A percentile compares a stretch with the other conserved stretches of the same genome.
Conservation (phyloP, 1,140 invertebrate genomes). For the Hyposmocoma kahamanoa region DNA sequence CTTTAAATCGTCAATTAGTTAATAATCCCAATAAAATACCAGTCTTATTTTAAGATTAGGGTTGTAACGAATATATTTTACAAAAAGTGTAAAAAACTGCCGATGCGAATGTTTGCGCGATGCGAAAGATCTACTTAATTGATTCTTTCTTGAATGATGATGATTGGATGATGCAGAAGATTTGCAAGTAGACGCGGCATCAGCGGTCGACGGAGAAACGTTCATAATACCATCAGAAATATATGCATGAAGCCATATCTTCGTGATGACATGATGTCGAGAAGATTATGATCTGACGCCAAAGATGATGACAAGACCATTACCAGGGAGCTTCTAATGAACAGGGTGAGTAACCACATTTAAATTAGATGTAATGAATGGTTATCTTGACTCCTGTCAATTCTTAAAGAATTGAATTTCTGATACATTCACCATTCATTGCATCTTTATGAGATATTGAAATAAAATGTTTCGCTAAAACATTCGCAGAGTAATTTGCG, state of each 20-base stretch:
- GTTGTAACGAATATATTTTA: conserved; percentile 9
- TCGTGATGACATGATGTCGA: too few species aligned
- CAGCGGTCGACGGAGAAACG: background rate
- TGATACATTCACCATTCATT: background rate
- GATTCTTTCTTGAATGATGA: background rate
- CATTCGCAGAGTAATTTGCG: background rate
- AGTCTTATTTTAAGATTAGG: background rate
- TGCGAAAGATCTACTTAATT: background rate
- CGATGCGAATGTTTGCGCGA: background rate
- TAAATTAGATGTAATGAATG: background rate
- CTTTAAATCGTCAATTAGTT: too few species aligned
- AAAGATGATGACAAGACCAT: too few species aligned
- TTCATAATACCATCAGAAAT: too few species aligned
- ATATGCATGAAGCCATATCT: too few species aligned
- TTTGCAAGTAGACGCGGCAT: background rate
- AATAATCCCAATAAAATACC: too few species aligned
- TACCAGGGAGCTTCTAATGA: too few species aligned
- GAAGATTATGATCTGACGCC: too few species aligned
- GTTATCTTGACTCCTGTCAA: too few species aligned
- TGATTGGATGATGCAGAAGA: conserved; percentile 1
- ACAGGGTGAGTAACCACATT: too few species aligned
- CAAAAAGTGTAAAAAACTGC: conserved; percentile 8
- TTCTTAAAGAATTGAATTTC: too few species aligned
- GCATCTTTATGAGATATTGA: background rate
- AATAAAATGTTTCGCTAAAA: background rate